Evolutionary conservation across 2,888 invertebrate species (phyloP).

Genomic region (Chalcis sispes): DNA sequence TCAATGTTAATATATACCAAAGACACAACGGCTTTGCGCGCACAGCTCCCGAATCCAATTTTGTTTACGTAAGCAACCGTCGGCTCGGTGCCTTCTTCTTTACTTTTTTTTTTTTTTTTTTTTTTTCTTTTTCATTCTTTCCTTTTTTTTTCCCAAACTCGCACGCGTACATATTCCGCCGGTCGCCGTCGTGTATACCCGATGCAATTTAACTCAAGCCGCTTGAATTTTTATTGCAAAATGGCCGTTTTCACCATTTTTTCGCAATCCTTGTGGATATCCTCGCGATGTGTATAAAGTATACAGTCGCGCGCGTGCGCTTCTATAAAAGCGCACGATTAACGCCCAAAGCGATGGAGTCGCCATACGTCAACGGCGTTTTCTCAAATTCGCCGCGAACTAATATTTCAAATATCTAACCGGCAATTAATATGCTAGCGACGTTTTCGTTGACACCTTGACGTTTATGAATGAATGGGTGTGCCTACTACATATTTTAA

Average conservation of each 20-base stretch:
- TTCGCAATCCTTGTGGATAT: not conserved
- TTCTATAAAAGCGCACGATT: not conserved
- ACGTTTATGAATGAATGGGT: not conserved
- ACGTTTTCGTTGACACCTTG: conserved; percentile 1
- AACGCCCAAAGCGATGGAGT: not conserved
- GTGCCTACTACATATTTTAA: no score
- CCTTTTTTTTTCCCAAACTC: not conserved
- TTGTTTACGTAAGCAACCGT: conserved; percentile 26
- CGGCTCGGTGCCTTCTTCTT: not conserved
- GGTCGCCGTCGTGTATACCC: no score
- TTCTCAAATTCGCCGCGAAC: not conserved
- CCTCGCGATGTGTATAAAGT: no score
- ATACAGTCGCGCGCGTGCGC: no score
- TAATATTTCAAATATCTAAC: not conserved
- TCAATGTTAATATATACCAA: conserved; percentile 1
- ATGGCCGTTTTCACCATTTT: conserved; percentile 31
- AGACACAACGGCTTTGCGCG: no score
- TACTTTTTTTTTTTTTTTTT: not conserved
- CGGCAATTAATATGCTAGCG: not conserved
- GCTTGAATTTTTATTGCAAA: conserved; percentile 34
- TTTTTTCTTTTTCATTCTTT: not conserved
- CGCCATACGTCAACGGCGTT: no score
- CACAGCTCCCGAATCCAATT: not conserved
- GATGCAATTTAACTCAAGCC: no score
- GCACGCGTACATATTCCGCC: not conserved